Conservation (phyloP, 2,888 invertebrate genomes). For the Coecobrya sp. region DNA sequence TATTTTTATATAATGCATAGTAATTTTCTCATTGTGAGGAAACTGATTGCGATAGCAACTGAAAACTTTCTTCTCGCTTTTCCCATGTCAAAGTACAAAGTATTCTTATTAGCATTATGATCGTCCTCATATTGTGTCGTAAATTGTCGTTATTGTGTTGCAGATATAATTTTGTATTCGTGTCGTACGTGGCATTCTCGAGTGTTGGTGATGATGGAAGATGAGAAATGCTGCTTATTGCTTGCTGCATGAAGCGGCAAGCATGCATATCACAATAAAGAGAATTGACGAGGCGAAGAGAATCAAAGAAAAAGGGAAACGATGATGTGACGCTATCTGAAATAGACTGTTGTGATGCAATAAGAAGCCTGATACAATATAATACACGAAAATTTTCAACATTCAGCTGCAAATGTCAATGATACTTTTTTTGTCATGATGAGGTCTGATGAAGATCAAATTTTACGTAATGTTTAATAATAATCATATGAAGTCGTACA, state of each 20-base stretch:
- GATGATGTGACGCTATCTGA: neutral
- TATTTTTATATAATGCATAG: constrained; percentile 40
- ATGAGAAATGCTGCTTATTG: neutral
- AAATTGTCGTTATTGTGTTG: constrained; percentile 49
- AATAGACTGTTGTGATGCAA: neutral
- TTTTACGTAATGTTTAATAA: neutral
- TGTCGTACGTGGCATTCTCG: neutral
- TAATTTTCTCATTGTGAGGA: constrained; percentile 26
- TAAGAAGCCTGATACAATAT: neutral
- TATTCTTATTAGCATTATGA: constrained; percentile 26
- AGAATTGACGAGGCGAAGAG: constrained; percentile 31
- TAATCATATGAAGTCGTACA: constrained; percentile 35
- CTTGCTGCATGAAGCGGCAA: neutral
- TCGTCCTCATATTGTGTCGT: constrained; percentile 1
- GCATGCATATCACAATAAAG: constrained; percentile 39
- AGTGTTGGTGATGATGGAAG: neutral
- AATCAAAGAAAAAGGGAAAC: constrained; percentile 26
- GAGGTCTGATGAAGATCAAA: constrained; percentile 1
- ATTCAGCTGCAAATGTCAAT: constrained; percentile 27
- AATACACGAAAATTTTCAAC: neutral
- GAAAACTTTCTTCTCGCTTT: neutral
- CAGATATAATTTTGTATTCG: neutral
- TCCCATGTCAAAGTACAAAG: neutral
- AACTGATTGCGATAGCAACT: constrained; percentile 18
- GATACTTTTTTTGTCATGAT: neutral